phyloP scores from a whole-genome alignment of 2,797 vertebrate species.

The Catamblyrhynchus diadema region DNA sequence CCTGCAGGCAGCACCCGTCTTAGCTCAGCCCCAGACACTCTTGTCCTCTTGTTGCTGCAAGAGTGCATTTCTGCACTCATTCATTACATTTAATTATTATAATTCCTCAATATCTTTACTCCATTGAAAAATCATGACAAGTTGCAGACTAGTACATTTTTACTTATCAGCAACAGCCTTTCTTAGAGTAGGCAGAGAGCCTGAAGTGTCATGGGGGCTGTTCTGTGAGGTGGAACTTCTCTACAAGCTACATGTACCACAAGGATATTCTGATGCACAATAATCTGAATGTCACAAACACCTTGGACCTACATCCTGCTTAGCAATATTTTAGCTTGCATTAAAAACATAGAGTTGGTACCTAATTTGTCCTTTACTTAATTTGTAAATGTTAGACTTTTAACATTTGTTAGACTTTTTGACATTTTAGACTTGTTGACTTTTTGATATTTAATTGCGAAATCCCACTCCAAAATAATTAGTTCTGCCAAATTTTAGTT shows the following conservation, averaged over 20 bases:
- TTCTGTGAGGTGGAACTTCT: not conserved
- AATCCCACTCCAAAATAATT: not conserved
- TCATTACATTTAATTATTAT: not conserved
- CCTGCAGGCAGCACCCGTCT: not conserved
- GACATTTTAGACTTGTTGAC: not conserved
- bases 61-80: not conserved
- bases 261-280: not conserved
- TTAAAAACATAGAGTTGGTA: not conserved
- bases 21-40: not conserved
- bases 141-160: not conserved
- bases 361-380: not conserved
- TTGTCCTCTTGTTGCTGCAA: not conserved
- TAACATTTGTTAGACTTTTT: not conserved
- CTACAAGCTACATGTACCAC: too few relatives aligned
- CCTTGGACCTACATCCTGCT: not conserved
- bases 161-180: not conserved
- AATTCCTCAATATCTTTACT: not conserved
- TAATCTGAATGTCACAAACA: not conserved
- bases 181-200: not conserved
- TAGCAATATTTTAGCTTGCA: not conserved
- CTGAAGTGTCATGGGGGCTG: not conserved
- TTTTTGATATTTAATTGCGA: not conserved
- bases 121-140: not conserved
- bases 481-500: not conserved
- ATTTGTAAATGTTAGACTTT: not conserved